Conservation (phyloP, 2,797 vertebrate genomes). For the Hemibagrus guttatus region DNA sequence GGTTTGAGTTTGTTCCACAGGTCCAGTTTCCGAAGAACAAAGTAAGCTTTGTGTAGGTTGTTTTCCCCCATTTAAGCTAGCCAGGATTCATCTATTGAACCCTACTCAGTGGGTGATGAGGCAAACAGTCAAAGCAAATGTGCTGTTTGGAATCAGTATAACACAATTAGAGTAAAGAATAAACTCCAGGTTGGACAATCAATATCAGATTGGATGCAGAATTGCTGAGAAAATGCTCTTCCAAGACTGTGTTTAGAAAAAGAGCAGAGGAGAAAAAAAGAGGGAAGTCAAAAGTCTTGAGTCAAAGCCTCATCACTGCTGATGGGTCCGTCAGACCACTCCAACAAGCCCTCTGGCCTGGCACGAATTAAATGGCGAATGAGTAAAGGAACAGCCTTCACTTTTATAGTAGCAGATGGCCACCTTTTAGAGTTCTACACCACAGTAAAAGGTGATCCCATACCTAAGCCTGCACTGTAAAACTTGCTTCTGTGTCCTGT, state of each 20-base stretch:
- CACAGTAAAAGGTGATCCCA: slow-evolving; percentile 35
- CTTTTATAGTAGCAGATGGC: slow-evolving; percentile 39
- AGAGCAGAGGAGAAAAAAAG: neutral
- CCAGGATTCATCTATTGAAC: slow-evolving; percentile 40
- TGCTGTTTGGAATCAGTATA: slow-evolving; percentile 37
- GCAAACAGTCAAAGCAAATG: slow-evolving; percentile 47
- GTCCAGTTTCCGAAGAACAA: slow-evolving; percentile 27
- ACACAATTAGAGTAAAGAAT: slow-evolving; percentile 30
- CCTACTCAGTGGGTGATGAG: slow-evolving; percentile 40
- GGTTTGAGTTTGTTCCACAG: slow-evolving; percentile 25
- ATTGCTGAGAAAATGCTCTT: slow-evolving; percentile 26
- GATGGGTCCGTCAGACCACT: slow-evolving; percentile 1
- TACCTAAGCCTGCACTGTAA: slow-evolving; percentile 13
- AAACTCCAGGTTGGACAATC: slow-evolving; percentile 12
- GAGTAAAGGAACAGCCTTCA: slow-evolving; percentile 22
- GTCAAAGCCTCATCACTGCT: neutral
- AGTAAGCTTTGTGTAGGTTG: slow-evolving; percentile 39
- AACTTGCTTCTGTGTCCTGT: slow-evolving; percentile 17
- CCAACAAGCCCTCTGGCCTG: slow-evolving; percentile 13
- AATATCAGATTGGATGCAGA: slow-evolving; percentile 35
- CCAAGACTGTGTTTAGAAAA: slow-evolving; percentile 29
- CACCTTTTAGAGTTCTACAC: slow-evolving; percentile 18
- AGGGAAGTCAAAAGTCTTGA: neutral
- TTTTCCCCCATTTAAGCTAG: slow-evolving; percentile 26
- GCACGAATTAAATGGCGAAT: slow-evolving; percentile 9